Conservation (phyloP, 1,140 invertebrate genomes). For the Pentalonia nigronervosa region DNA sequence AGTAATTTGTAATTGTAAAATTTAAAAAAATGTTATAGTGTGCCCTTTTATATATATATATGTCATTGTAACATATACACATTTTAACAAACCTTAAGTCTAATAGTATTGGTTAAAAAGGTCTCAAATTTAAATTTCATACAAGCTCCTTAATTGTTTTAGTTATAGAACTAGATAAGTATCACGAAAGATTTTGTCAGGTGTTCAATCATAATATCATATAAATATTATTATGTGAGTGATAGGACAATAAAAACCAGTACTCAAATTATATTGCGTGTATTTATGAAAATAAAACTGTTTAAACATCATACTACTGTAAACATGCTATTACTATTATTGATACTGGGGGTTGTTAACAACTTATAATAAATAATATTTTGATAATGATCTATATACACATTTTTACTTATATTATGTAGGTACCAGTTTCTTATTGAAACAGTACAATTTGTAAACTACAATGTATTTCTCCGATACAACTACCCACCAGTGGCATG, state of each 20-base stretch:
- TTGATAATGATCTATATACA: background rate
- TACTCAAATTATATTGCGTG: background rate
- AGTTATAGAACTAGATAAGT: background rate
- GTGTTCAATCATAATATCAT: background rate
- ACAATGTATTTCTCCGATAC: background rate
- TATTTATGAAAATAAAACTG: background rate
- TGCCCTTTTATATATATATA: background rate
- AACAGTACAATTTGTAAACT: background rate
- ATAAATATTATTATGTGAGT: background rate
- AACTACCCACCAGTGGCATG: no score
- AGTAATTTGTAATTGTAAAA: no score
- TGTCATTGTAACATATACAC: background rate
- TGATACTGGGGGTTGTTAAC: background rate
- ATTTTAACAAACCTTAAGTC: no score
- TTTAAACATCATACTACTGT: background rate
- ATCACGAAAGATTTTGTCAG: background rate
- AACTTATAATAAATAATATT: background rate
- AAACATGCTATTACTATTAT: background rate
- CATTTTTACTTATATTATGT: background rate
- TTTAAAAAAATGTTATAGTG: background rate
- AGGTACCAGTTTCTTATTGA: no score
- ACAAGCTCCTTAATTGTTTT: background rate
- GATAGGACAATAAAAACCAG: background rate
- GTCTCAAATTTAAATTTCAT: background rate
- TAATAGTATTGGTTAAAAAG: background rate